Evolutionary conservation across 1,140 invertebrate genomes (phyloP).

Genomic region (Formica exsecta): DNA sequence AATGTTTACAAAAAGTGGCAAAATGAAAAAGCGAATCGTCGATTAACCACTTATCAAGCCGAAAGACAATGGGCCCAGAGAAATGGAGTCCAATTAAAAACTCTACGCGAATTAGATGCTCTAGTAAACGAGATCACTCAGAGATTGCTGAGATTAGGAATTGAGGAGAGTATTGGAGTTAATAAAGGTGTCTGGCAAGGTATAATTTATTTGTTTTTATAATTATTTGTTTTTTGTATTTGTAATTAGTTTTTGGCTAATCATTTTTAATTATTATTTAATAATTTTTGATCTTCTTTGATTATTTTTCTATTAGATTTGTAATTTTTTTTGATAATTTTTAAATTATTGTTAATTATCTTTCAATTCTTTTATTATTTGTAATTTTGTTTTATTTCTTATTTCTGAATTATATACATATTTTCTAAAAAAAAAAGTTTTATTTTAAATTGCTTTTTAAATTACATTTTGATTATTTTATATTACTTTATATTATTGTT

Average conservation of each 20-base stretch:
- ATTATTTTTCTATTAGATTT: neutral
- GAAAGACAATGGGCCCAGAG: conserved; percentile 91
- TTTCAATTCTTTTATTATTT: neutral
- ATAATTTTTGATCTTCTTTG: neutral
- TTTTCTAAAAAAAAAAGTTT: too few relatives aligned
- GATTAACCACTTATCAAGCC: conserved; percentile 74
- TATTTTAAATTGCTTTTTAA: neutral
- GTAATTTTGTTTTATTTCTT: neutral
- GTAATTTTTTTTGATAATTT: too few relatives aligned
- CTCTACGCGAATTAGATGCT: conserved; percentile 91
- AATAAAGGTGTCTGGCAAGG: conserved; percentile 84
- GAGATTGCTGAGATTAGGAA: conserved; percentile 88
- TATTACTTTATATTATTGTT: neutral
- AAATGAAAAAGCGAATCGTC: conserved; percentile 77
- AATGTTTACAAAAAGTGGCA: conserved; percentile 92
- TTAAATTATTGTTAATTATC: neutral
- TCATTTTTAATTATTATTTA: neutral
- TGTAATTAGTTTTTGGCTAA: neutral
- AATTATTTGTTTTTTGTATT: neutral
- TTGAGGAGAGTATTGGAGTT: conserved; percentile 83
- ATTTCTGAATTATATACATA: too few relatives aligned
- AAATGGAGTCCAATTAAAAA: conserved; percentile 91
- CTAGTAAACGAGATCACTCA: conserved; percentile 90
- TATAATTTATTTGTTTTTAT: conserved; percentile 1
- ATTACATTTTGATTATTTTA: neutral